Evolutionary conservation across 2,888 invertebrate species (phyloP).

Genomic region (Perdita meconis): DNA sequence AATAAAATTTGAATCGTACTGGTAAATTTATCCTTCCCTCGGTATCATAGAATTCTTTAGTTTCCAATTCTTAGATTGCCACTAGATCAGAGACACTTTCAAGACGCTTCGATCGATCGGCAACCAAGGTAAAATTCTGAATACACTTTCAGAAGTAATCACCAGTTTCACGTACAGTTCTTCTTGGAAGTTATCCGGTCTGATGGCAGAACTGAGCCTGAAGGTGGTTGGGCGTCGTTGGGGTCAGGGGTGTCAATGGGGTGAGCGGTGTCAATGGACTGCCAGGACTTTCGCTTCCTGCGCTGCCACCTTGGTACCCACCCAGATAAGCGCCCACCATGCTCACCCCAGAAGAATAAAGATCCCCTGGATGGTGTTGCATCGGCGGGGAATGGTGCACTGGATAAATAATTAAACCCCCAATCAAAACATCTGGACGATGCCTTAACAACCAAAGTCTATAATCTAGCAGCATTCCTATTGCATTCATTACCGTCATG

Average conservation of each 20-base stretch:
- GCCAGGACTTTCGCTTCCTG: conserved; percentile 79
- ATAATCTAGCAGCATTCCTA: no score
- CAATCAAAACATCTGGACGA: conserved; percentile 6
- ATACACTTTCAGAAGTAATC: conserved; percentile 12
- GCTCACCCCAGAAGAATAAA: conserved; percentile 75
- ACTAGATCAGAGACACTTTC: conserved; percentile 1
- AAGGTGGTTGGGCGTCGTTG: conserved; percentile 78
- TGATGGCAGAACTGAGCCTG: conserved; percentile 80
- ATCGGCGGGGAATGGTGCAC: conserved; percentile 80
- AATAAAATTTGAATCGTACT: neutral
- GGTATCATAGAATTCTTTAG: neutral
- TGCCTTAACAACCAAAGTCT: neutral
- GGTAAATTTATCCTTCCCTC: neutral
- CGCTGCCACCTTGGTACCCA: conserved; percentile 78
- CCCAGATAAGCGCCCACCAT: conserved; percentile 78
- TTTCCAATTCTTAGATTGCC: neutral
- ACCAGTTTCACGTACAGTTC: conserved; percentile 15
- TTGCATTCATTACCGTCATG: no score
- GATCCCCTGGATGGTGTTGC: conserved; percentile 77
- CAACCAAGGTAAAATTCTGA: neutral
- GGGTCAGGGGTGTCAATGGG: conserved; percentile 78
- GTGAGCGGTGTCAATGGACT: conserved; percentile 80
- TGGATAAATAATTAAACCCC: conserved; percentile 48
- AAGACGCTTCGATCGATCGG: neutral
- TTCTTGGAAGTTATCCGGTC: conserved; percentile 68